phyloP scores from a whole-genome alignment of 2,888 invertebrate species.

The Blastobasis lacticolella region DNA sequence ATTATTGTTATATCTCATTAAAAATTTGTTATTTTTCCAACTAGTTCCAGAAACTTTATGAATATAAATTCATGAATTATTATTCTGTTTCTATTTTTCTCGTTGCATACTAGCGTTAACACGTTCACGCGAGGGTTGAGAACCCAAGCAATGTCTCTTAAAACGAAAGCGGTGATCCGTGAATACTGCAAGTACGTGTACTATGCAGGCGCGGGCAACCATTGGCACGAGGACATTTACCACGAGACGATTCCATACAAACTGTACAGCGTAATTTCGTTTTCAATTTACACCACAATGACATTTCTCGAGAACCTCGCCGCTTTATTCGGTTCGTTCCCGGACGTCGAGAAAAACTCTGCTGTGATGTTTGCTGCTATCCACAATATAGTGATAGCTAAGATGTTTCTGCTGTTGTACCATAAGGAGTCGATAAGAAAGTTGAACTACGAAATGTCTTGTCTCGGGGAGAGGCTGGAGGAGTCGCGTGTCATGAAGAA shows the following conservation, averaged over 20 bases:
- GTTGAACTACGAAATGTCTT: constrained; percentile 53
- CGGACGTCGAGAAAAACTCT: constrained; percentile 57
- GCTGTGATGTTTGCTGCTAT: constrained; percentile 58
- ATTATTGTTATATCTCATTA: not conserved
- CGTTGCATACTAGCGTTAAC: no score
- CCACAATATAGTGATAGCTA: constrained; percentile 53
- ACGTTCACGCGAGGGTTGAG: no score
- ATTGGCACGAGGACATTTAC: constrained; percentile 45
- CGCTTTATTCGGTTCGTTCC: constrained; percentile 49
- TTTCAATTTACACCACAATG: constrained; percentile 49
- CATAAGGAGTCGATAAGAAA: constrained; percentile 50
- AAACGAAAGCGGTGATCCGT: constrained; percentile 40
- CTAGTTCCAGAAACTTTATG: not conserved
- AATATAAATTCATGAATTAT: no score
- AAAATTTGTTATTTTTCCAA: not conserved
- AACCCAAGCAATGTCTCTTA: constrained; percentile 29
- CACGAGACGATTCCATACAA: constrained; percentile 37
- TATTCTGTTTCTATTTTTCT: no score
- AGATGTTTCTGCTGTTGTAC: constrained; percentile 52
- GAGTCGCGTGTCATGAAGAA: constrained; percentile 41
- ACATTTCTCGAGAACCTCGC: constrained; percentile 56
- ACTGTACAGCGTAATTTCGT: constrained; percentile 39
- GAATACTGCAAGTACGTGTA: constrained; percentile 50
- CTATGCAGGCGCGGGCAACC: constrained; percentile 51
- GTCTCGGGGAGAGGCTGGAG: constrained; percentile 43